Conservation (phyloP, 2,113 vertebrate species). For the Pterophyllum scalare region DNA sequence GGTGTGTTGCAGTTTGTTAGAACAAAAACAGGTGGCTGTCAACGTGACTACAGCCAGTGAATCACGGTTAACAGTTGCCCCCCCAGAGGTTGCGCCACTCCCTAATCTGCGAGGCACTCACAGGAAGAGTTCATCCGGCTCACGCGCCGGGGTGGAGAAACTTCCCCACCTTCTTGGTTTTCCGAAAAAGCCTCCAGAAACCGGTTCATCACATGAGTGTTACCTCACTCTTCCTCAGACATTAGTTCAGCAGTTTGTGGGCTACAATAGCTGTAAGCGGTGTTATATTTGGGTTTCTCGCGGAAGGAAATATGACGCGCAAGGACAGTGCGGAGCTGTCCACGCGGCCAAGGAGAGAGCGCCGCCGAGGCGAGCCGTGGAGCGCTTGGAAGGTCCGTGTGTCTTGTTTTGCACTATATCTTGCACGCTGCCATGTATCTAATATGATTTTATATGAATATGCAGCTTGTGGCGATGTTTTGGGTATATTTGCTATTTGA, state of each 20-base stretch:
- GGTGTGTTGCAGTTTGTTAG: slow-evolving; percentile 60
- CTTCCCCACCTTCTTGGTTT: slow-evolving; percentile 10
- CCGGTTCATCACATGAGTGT: slow-evolving; percentile 27
- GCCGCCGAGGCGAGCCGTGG: not conserved
- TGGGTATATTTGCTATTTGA: not conserved
- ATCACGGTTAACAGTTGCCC: slow-evolving; percentile 45
- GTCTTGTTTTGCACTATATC: not conserved
- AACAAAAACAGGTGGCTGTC: slow-evolving; percentile 68
- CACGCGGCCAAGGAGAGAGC: slow-evolving; percentile 17
- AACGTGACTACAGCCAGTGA: slow-evolving; percentile 51
- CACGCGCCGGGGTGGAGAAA: slow-evolving; percentile 10
- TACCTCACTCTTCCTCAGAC: not conserved
- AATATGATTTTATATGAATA: not conserved
- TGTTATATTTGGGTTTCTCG: slow-evolving; percentile 51
- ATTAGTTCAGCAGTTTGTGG: not conserved
- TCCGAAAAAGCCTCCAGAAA: slow-evolving; percentile 1
- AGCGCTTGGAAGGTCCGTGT: slow-evolving; percentile 48
- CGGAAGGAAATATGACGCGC: slow-evolving; percentile 67
- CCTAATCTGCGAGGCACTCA: not conserved
- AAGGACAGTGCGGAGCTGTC: slow-evolving; percentile 38
- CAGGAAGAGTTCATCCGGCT: slow-evolving; percentile 5
- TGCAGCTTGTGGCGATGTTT: not conserved
- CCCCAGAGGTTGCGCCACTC: slow-evolving; percentile 28
- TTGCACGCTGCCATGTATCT: not conserved
- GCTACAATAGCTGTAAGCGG: not conserved